Evolutionary conservation across 2,888 invertebrate genomes (phyloP).

Genomic region (Athripsodes cinereus): DNA sequence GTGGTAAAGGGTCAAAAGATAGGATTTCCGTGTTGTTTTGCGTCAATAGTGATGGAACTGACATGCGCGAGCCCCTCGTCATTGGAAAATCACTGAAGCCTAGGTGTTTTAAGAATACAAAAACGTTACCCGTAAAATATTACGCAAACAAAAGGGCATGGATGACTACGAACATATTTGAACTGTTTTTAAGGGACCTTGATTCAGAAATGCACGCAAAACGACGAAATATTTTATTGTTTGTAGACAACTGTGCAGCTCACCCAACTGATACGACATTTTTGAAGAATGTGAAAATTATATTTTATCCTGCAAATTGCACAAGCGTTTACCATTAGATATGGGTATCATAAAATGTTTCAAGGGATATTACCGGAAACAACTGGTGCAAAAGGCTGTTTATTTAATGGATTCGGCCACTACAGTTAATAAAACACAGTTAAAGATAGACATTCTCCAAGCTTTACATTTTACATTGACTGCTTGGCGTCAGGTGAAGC

Average conservation of each 20-base stretch:
- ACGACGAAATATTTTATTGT: no score
- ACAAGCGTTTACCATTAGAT: constrained; percentile 15
- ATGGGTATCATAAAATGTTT: constrained; percentile 14
- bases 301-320: constrained; percentile 12
- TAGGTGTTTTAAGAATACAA: constrained; percentile 8
- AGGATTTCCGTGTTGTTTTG: constrained; percentile 9
- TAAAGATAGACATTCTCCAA: constrained; percentile 18
- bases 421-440: constrained; percentile 3
- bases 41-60: constrained; percentile 10
- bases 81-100: constrained; percentile 12
- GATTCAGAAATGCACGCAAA: constrained; percentile 5
- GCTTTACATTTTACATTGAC: constrained; percentile 23
- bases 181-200: constrained; percentile 7
- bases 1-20: constrained; percentile 10
- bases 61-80: constrained; percentile 9
- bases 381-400: constrained; percentile 6
- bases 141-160: constrained; percentile 7
- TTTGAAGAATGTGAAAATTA: constrained; percentile 14
- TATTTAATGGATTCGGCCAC: constrained; percentile 3
- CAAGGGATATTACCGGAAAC: constrained; percentile 5
- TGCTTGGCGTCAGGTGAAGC: constrained; percentile 5
- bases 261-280: constrained; percentile 12
- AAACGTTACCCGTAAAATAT: constrained; percentile 11
- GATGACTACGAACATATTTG: constrained; percentile 5
- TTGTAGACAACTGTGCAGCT: no score